Base-by-base conservation (phyloP, 2,797 vertebrate genomes). In the Bovichtus variegatus region DNA sequence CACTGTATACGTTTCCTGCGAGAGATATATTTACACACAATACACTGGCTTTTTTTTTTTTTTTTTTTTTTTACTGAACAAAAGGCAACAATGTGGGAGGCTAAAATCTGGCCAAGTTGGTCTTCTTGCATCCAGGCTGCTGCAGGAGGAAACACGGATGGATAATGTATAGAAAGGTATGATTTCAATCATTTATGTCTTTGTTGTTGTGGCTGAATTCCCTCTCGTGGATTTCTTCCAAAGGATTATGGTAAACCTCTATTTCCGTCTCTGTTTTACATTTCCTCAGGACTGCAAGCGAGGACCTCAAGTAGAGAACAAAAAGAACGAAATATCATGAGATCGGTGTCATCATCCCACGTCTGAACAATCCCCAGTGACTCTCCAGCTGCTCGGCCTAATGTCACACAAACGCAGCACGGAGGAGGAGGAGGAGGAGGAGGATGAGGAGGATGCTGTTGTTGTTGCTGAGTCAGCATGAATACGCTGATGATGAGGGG, bases 171-270 rank as follows among this genome's bases (percentile, higher is more conserved):
- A 16, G 12, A 58, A 57, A 80, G 36, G 25, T 67, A 13, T 41
- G 41, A 44, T 80, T 68, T 5, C 6, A 19, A 21, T 69, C 3
- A 27, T 61, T 44, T 27, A 9, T 0, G 10, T 2, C 19, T 21
- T 6, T 72, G 60, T 51, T 34, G 18, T 43, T 40, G 69, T 29
- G 58, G 29, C 7, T 71, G n/a, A 41, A 49, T 65, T 41, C 53
- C 46, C 46, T 40, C 23, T 49, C 29, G 49, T 73, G 54, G 64
- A 53, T 73, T 61, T 59, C 51, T 38, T 29, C 58, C 27, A 1
- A 13, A 57, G 88, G 87, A 84, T 92, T 89, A 90, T 46, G 75
- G 50, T 55, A 82, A 86, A 74, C 21, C 50, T 71, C 44, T 47
- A 9, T 61, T 29, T 83, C 51, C 4, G 9, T 36, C 58, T 67